Evolutionary conservation across 2,888 invertebrate species (phyloP), one percentile per base, ranked within the genome.

Genomic region (Xylocampa areola): DNA sequence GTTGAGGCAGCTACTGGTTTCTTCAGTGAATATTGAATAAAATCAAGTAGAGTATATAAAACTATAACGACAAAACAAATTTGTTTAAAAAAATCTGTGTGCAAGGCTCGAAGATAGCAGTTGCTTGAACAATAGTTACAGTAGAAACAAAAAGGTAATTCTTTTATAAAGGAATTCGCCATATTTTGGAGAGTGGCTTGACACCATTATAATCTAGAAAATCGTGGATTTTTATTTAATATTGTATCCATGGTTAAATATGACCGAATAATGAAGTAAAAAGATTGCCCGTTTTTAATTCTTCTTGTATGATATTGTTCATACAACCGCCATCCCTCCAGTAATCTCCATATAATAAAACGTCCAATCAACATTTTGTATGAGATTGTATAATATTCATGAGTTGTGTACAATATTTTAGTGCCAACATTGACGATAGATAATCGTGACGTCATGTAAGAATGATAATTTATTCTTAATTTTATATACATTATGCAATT

Each of bases 401-500:
- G 54, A 67, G 30, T 63, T 55, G 45, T 67, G 33, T 47, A 61
- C 49, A 67, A 43, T 51, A 64, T 14, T 39, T 6, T 50, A 66
- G 68, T 54, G 68, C 45, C 67, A 41, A 44, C 66, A 61, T 49
- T 11, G 8, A 21, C 50, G 48, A 68, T 60, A 71, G 60, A 64
- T 64, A 70, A 54, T 37, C 43, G 41, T 50, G 60, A 58, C 53
- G 10, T 63, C 32, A 30, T 23, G 19, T 59, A 33, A 1, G 32
- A 40, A 36, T 35, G 32, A 11, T 29, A 39, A 39, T 41, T 13
- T 32, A 37, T 10, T 62, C 49, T 49, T 49, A 37, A 65, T 43
- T 65, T 65, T 58, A 43, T 57, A 35, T 58, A 63, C 65, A 63
- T 44, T 54, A 47, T 50, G 23, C 50, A n/a, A 50, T 2, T 23